Conservation (phyloP, 2,797 vertebrate genomes). For the Rhabdophis nuchalis region DNA sequence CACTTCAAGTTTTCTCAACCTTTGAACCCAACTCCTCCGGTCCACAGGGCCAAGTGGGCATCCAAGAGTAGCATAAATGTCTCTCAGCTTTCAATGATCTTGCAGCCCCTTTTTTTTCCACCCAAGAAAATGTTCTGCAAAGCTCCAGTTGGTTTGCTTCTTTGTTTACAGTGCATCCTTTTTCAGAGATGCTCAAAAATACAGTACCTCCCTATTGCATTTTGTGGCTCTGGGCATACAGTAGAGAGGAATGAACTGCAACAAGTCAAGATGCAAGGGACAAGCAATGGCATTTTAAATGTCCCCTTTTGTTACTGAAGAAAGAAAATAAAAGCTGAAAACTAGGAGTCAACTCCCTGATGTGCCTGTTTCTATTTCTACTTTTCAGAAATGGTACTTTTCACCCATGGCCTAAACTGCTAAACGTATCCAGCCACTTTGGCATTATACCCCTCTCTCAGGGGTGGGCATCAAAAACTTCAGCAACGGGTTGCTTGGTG, state of each 20-base stretch:
- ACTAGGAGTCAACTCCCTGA: background rate
- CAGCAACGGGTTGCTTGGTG: too few relatives aligned
- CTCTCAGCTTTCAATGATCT: background rate
- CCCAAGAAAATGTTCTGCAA: background rate
- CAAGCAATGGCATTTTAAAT: background rate
- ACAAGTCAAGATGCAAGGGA: background rate
- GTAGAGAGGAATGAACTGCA: background rate
- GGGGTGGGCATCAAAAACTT: too few relatives aligned
- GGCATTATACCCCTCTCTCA: background rate
- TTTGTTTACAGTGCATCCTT: background rate
- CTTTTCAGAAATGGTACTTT: background rate
- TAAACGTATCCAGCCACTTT: background rate
- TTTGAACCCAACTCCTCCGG: background rate
- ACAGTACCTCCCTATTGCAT: background rate
- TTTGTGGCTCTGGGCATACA: background rate
- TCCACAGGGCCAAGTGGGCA: background rate
- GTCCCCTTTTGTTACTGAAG: background rate
- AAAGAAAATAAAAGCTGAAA: background rate
- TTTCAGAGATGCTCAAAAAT: background rate
- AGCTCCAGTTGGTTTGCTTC: background rate
- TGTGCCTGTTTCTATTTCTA: background rate
- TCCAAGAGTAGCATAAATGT: background rate
- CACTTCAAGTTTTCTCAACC: background rate
- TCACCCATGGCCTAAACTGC: background rate
- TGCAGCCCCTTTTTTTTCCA: background rate